Conservation (phyloP, 2,797 vertebrate species). For the Gymnodraco acuticeps region DNA sequence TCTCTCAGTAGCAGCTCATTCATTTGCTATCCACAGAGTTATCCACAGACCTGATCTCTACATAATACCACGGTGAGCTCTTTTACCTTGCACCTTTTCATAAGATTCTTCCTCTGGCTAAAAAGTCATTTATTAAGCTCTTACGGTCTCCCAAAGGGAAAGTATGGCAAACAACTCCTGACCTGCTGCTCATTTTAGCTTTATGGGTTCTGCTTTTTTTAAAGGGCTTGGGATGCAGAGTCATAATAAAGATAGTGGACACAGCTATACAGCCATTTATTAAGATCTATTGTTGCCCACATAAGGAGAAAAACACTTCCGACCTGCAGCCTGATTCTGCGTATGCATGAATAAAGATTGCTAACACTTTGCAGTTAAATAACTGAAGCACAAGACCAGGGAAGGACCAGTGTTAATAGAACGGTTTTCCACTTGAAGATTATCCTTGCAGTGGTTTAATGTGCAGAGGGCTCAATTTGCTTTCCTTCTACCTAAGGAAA, state of each 20-base stretch:
- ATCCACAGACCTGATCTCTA: slow-evolving; percentile 33
- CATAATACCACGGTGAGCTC: slow-evolving; percentile 17
- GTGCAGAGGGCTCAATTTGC: slow-evolving; percentile 25
- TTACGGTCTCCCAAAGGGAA: slow-evolving; percentile 33
- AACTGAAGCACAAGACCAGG: slow-evolving; percentile 13
- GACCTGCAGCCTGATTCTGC: slow-evolving; percentile 24
- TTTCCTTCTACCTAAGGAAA: slow-evolving; percentile 28
- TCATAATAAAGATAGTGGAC: slow-evolving; percentile 20
- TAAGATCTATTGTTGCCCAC: slow-evolving; percentile 25
- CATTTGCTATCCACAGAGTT: slow-evolving; percentile 23
- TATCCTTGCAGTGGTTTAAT: slow-evolving; percentile 36
- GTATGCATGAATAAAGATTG: slow-evolving; percentile 1
- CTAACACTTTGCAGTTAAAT: slow-evolving; percentile 14
- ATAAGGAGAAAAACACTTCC: slow-evolving; percentile 26
- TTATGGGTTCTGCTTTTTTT: slow-evolving; percentile 1
- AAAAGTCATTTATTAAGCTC: slow-evolving; percentile 51
- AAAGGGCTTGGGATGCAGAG: slow-evolving; percentile 35
- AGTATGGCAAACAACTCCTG: slow-evolving; percentile 47
- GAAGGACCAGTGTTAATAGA: slow-evolving; percentile 20
- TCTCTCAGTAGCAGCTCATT: slow-evolving; percentile 30
- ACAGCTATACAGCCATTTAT: slow-evolving; percentile 35
- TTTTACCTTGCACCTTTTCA: slow-evolving; percentile 12
- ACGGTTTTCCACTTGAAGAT: slow-evolving; percentile 42
- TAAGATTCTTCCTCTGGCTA: slow-evolving; percentile 32
- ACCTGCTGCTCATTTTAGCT: slow-evolving; percentile 57